A percentile compares a stretch with the other conserved stretches of the same genome.
phyloP scores from a whole-genome alignment of 2,113 vertebrate species.

The Corythaeola cristata region DNA sequence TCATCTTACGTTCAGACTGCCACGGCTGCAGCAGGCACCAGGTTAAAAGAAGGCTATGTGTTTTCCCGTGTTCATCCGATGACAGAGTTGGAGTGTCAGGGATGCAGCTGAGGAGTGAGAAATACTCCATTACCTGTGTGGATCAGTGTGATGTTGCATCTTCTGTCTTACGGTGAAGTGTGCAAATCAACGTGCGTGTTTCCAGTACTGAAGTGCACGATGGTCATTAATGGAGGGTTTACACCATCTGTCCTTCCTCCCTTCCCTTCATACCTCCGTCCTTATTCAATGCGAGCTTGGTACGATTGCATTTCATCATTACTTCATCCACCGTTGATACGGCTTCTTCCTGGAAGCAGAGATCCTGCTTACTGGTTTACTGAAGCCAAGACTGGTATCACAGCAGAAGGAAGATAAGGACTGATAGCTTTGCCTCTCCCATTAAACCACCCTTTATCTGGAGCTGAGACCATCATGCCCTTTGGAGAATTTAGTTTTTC shows the following conservation, averaged over 20 bases:
- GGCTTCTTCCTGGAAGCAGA: neutral
- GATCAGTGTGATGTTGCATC: neutral
- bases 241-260: neutral
- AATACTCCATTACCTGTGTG: neutral
- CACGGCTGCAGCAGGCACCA: neutral
- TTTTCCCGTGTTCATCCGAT: neutral
- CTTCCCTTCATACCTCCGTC: neutral
- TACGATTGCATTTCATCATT: neutral
- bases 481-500: neutral
- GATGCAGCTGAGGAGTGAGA: neutral
- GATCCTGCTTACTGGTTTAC: neutral
- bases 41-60: neutral
- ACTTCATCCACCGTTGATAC: neutral
- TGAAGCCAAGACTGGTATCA: neutral
- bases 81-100: neutral
- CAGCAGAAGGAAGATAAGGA: neutral
- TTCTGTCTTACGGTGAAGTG: neutral
- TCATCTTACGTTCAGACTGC: neutral
- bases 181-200: neutral
- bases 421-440: neutral
- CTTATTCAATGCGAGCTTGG: neutral
- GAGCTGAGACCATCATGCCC: neutral
- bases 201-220: neutral
- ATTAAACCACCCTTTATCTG: neutral
- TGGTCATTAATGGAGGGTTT: neutral